Conservation (phyloP, 2,888 invertebrate genomes). For the Machimus atricapillus region DNA sequence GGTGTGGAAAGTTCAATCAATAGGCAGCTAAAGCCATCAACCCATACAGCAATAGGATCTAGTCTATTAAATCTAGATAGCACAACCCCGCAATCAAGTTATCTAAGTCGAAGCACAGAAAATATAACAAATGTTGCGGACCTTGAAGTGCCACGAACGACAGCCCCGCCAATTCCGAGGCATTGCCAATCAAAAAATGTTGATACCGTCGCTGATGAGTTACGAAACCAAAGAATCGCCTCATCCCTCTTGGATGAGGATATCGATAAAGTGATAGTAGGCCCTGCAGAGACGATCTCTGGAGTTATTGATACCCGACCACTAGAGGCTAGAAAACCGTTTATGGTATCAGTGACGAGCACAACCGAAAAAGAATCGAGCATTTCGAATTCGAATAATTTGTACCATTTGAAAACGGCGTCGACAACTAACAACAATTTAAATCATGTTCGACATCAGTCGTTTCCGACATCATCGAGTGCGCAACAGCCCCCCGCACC, state of each 20-base stretch:
- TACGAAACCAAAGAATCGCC: slow-evolving; percentile 56
- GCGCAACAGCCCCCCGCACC: slow-evolving; percentile 38
- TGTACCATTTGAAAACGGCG: slow-evolving; percentile 48
- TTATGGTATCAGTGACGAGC: slow-evolving; percentile 46
- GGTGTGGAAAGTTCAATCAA: slow-evolving; percentile 56
- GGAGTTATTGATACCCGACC: slow-evolving; percentile 73
- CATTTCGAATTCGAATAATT: slow-evolving; percentile 45
- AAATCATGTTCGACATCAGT: slow-evolving; percentile 47
- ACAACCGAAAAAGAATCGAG: slow-evolving; percentile 40
- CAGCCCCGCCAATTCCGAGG: slow-evolving; percentile 62
- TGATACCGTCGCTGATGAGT: slow-evolving; percentile 57
- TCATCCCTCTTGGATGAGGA: slow-evolving; percentile 48
- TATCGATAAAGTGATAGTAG: slow-evolving; percentile 65
- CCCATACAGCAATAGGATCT: slow-evolving; percentile 37
- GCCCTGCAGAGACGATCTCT: slow-evolving; percentile 76
- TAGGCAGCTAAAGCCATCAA: slow-evolving; percentile 48
- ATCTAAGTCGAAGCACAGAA: slow-evolving; percentile 55
- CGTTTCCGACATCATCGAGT: slow-evolving; percentile 44
- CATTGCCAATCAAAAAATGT: slow-evolving; percentile 54
- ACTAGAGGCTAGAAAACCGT: slow-evolving; percentile 58
- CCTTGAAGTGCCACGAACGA: slow-evolving; percentile 56
- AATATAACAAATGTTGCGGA: slow-evolving; percentile 53
- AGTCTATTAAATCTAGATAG: slow-evolving; percentile 59
- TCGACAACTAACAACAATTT: slow-evolving; percentile 44
- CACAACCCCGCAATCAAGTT: slow-evolving; percentile 41